phyloP scores from a whole-genome alignment of 2,888 invertebrate genomes.

The Andrena flavipes region DNA sequence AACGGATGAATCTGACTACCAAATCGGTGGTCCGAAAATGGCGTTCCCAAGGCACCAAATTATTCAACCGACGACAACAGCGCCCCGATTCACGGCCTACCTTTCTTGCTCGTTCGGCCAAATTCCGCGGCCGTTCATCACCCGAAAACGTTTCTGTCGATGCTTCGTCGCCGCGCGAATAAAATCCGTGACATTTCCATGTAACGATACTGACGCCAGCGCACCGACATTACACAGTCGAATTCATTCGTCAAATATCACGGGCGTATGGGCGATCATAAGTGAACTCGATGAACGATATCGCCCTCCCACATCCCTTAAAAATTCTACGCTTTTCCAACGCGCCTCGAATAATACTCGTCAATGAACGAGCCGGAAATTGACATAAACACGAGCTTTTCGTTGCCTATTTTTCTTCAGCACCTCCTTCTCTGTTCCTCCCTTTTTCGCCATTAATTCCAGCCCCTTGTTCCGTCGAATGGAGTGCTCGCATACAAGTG shows the following conservation, averaged over 20 bases:
- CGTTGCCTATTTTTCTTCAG: neutral
- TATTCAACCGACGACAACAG: slow-evolving; percentile 36
- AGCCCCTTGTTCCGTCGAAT: neutral
- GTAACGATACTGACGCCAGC: slow-evolving; percentile 8
- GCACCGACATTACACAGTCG: slow-evolving; percentile 14
- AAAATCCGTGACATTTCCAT: slow-evolving; percentile 47
- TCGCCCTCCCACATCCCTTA: neutral
- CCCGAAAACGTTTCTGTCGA: slow-evolving; percentile 27
- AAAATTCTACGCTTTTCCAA: slow-evolving; percentile 2
- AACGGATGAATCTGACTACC: slow-evolving; percentile 30
- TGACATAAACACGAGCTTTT: slow-evolving; percentile 15
- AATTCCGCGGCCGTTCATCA: slow-evolving; percentile 40
- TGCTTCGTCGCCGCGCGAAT: slow-evolving; percentile 26
- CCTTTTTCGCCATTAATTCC: neutral
- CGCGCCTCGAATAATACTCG: slow-evolving; percentile 18
- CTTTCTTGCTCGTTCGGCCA: slow-evolving; percentile 36
- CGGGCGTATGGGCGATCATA: slow-evolving; percentile 12
- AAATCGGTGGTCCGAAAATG: slow-evolving; percentile 29
- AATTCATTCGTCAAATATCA: slow-evolving; percentile 44
- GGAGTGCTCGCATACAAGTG: neutral
- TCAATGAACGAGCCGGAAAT: slow-evolving; percentile 24
- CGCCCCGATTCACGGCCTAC: slow-evolving; percentile 15
- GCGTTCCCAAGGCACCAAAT: slow-evolving; percentile 37
- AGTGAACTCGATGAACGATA: slow-evolving; percentile 7
- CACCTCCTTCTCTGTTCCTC: neutral